phyloP scores from a whole-genome alignment of 2,888 invertebrate genomes.

The Lasioglossum leucozonium region DNA sequence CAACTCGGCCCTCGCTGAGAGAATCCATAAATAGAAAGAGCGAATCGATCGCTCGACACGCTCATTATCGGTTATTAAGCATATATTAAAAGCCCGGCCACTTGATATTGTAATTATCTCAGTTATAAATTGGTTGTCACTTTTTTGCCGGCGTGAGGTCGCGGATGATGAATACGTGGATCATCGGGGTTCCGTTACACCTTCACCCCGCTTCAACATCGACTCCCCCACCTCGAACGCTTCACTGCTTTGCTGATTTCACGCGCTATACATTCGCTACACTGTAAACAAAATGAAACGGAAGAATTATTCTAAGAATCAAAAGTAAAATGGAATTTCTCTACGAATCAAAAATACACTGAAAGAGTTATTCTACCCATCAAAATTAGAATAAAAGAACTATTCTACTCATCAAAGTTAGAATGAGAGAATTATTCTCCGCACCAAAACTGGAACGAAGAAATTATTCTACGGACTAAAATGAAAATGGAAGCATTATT shows the following conservation, averaged over 20 bases:
- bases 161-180: conserved; percentile 81
- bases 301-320: too few relatives aligned
- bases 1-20: neutral
- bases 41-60: conserved; percentile 56
- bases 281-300: too few relatives aligned
- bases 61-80: conserved; percentile 76
- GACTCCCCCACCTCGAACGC: conserved; percentile 56
- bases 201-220: conserved; percentile 67
- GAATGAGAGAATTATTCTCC: too few relatives aligned
- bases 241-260: conserved; percentile 60
- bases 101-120: conserved; percentile 83
- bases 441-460: too few relatives aligned
- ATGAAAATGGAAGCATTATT: too few relatives aligned
- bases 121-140: conserved; percentile 83
- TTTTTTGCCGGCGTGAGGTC: conserved; percentile 80
- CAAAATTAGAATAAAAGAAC: too few relatives aligned
- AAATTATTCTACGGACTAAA: too few relatives aligned
- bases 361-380: too few relatives aligned
- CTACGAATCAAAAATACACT: too few relatives aligned
- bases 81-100: conserved; percentile 72
- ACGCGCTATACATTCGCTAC: conserved; percentile 29
- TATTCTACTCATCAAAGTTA: too few relatives aligned
- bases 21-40: conserved; percentile 53
- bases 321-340: too few relatives aligned
- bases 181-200: conserved; percentile 80